Conservation (phyloP, 2,888 invertebrate genomes). For the Aphidoletes aphidimyza region DNA sequence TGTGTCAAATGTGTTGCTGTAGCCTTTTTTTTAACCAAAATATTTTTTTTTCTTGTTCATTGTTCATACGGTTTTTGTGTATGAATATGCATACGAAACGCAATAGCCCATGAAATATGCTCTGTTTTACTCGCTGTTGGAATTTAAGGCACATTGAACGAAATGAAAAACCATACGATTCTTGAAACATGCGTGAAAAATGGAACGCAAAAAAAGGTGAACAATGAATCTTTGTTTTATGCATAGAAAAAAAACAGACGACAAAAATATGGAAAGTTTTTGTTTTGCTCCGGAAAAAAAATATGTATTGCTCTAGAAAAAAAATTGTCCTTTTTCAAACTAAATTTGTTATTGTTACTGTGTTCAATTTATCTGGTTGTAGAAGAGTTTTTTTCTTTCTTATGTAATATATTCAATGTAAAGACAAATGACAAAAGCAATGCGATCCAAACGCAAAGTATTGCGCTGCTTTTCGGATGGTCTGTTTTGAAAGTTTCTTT, state of each 20-base stretch:
- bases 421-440: background rate
- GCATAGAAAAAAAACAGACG: background rate
- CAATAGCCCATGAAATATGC: conserved; percentile 47
- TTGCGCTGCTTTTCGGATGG: too few species aligned
- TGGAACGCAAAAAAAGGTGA: conserved; percentile 26
- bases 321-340: conserved; percentile 25
- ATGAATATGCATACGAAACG: conserved; percentile 38
- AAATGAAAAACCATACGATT: background rate
- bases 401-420: background rate
- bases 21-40: conserved; percentile 26
- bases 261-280: background rate
- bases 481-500: too few species aligned
- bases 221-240: conserved; percentile 28
- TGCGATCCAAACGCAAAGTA: too few species aligned
- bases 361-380: background rate
- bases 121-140: conserved; percentile 26
- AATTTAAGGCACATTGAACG: background rate
- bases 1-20: background rate
- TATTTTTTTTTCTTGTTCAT: conserved; percentile 50
- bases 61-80: background rate
- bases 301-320: conserved; percentile 52
- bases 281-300: conserved; percentile 35
- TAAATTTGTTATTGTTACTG: background rate
- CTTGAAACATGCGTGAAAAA: conserved; percentile 20
- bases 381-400: background rate